Conservation (phyloP, 2,797 vertebrate species). For the Lagodon rhomboides region DNA sequence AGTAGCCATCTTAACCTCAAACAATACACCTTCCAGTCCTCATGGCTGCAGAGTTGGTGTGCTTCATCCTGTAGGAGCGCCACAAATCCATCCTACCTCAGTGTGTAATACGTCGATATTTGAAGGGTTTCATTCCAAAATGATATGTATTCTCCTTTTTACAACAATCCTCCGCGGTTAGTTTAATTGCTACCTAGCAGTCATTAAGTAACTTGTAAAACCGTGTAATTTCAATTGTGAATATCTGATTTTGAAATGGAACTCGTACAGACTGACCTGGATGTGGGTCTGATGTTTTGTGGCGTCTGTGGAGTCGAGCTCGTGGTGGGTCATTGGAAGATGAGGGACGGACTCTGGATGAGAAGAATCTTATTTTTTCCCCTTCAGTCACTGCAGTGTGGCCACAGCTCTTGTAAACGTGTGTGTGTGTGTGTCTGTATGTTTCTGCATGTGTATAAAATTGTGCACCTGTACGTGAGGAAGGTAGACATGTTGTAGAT, state of each 20-base stretch:
- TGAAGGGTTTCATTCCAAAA: constrained; percentile 58
- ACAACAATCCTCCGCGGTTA: background rate
- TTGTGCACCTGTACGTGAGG: constrained; percentile 13
- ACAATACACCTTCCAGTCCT: constrained; percentile 36
- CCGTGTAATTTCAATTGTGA: background rate
- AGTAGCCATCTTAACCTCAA: constrained; percentile 66
- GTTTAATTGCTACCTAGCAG: constrained; percentile 33
- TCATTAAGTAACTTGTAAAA: constrained; percentile 23
- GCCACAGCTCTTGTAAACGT: constrained; percentile 34
- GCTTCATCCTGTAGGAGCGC: constrained; percentile 38
- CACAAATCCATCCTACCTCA: constrained; percentile 71
- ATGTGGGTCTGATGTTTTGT: constrained; percentile 35
- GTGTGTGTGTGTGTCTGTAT: constrained; percentile 23
- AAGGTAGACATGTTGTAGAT: constrained; percentile 21
- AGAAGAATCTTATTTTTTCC: constrained; percentile 21
- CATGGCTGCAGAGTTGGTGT: constrained; percentile 46
- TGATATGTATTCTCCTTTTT: constrained; percentile 8
- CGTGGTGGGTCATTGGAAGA: constrained; percentile 4
- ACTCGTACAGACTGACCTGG: constrained; percentile 3
- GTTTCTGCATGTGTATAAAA: constrained; percentile 43
- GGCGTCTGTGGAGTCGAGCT: constrained; percentile 16
- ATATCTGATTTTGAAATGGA: constrained; percentile 38
- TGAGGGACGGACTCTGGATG: constrained; percentile 59
- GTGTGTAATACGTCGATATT: constrained; percentile 53
- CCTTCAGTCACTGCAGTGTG: constrained; percentile 32